phyloP scores from a whole-genome alignment of 2,888 invertebrate genomes.

The Noctuana brunneofusca region DNA sequence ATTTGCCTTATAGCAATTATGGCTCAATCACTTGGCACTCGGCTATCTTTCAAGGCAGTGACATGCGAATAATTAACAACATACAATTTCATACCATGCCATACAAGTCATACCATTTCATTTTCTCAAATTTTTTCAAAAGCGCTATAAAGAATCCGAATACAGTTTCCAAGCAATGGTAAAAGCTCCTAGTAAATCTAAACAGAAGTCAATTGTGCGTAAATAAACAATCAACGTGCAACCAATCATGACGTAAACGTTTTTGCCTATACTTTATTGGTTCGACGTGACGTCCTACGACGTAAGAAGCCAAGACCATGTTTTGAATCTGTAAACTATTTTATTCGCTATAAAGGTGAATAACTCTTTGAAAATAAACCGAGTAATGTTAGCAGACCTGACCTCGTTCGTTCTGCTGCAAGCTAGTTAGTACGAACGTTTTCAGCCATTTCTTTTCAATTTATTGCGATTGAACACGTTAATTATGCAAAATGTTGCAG shows the following conservation, averaged over 20 bases:
- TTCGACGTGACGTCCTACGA: no score
- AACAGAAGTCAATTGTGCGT: no score
- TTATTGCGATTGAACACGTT: constrained; percentile 38
- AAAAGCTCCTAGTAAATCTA: no score
- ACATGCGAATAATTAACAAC: neutral
- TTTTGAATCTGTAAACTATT: neutral
- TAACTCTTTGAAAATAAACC: constrained; percentile 10
- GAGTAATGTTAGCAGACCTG: constrained; percentile 47
- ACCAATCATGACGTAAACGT: no score
- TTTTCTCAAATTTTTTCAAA: no score
- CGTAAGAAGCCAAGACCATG: neutral
- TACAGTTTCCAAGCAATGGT: no score
- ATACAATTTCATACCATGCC: no score
- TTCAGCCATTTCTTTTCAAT: constrained; percentile 32
- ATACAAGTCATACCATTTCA: no score
- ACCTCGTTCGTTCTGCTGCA: constrained; percentile 57
- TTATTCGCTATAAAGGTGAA: constrained; percentile 3
- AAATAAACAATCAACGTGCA: no score
- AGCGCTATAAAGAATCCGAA: no score
- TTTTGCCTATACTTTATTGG: no score
- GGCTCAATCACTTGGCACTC: neutral
- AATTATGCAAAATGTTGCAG: constrained; percentile 37
- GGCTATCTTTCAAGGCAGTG: neutral
- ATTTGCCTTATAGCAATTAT: neutral
- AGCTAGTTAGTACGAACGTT: constrained; percentile 42